Percentiles rank a stretch among this genome's conserved stretches.
Evolutionary conservation across 2,888 invertebrate species (phyloP).

Genomic region (Falcaria lacertinaria): DNA sequence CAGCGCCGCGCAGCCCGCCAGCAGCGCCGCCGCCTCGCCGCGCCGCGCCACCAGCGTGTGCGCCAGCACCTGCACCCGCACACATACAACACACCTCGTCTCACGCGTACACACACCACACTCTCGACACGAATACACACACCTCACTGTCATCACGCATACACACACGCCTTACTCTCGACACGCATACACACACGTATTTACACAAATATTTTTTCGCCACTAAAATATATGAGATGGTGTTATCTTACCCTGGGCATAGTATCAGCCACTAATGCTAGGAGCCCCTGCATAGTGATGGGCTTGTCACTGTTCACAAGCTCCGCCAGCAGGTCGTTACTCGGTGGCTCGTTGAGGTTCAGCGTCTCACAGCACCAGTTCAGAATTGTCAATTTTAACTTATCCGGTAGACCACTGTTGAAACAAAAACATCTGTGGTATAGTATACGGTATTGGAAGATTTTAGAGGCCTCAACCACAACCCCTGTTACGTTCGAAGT

Average conservation of each 20-base stretch:
- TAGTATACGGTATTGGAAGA: background rate
- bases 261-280: slow-evolving; percentile 67
- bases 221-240: too few species aligned
- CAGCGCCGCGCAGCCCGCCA: slow-evolving; percentile 50
- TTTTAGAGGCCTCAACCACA: too few species aligned
- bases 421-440: slow-evolving; percentile 3
- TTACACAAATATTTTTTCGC: too few species aligned
- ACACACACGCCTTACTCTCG: too few species aligned
- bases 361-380: slow-evolving; percentile 68
- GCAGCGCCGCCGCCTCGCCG: slow-evolving; percentile 52
- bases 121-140: too few species aligned
- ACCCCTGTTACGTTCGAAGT: too few species aligned
- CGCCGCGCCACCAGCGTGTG: slow-evolving; percentile 64
- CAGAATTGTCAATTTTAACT: slow-evolving; percentile 57
- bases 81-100: too few species aligned
- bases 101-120: too few species aligned
- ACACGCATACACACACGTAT: too few species aligned
- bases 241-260: slow-evolving; percentile 61
- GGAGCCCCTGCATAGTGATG: slow-evolving; percentile 53
- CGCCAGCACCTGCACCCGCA: slow-evolving; percentile 59
- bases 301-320: slow-evolving; percentile 61
- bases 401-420: slow-evolving; percentile 56
- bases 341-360: slow-evolving; percentile 52
- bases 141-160: too few species aligned
- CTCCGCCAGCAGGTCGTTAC: slow-evolving; percentile 59